These are phyloP conservation scores for Melanotaenia nigrans DNA, from an alignment of 2,797 vertebrate species.

Conservation along the genomic window DNA sequence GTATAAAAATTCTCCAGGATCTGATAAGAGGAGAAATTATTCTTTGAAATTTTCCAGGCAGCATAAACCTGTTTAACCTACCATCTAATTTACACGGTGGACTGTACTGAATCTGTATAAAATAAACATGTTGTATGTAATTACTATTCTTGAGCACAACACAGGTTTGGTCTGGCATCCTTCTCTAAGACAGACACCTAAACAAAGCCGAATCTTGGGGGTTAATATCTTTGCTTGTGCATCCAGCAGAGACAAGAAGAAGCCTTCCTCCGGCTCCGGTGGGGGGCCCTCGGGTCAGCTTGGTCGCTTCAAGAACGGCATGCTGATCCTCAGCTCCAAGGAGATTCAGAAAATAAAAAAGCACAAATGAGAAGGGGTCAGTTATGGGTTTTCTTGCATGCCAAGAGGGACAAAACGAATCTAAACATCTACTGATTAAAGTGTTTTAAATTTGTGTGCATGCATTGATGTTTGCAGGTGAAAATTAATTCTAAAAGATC, in stretches of 20 bases:
- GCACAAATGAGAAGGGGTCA: slow-evolving; percentile 55
- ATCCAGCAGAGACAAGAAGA: slow-evolving; percentile 81
- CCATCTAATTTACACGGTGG: background rate
- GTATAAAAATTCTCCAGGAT: background rate
- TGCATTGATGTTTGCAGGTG: slow-evolving; percentile 30
- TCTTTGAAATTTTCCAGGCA: background rate
- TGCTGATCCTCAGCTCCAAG: slow-evolving; percentile 87
- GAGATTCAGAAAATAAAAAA: slow-evolving; percentile 93
- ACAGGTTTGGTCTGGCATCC: background rate
- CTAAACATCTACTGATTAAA: accelerated
- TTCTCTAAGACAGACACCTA: background rate
- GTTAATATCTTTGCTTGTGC: background rate
- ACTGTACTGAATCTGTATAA: background rate
- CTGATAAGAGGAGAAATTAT: background rate
- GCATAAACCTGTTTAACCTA: background rate
- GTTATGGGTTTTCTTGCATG: background rate
- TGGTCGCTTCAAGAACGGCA: slow-evolving; percentile 93
- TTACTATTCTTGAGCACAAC: background rate
- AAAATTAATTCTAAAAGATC: background rate
- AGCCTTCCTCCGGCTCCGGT: slow-evolving; percentile 73
- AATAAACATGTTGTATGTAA: background rate
- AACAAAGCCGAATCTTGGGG: background rate
- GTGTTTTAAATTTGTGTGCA: background rate
- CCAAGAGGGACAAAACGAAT: background rate
- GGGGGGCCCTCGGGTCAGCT: slow-evolving; percentile 86